These are phyloP conservation scores for Oophaga pumilio DNA, from an alignment of 2,113 vertebrate genomes.

Conservation along the genomic window DNA sequence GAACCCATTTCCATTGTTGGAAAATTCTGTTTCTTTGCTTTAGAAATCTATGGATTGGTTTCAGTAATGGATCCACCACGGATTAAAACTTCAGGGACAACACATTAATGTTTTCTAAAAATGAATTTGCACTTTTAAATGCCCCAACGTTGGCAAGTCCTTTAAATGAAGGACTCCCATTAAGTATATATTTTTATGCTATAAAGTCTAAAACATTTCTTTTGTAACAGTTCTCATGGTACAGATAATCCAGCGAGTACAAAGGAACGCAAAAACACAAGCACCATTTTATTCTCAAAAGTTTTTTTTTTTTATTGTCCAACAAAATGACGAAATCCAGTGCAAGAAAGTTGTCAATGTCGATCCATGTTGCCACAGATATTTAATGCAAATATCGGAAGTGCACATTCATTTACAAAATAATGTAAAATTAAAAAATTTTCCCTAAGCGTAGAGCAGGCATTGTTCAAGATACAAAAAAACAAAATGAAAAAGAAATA, in stretches of 20 bases:
- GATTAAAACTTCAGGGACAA: no score
- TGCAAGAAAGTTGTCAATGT: slow-evolving; percentile 52
- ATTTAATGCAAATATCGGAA: slow-evolving; percentile 49
- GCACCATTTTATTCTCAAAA: slow-evolving; percentile 29
- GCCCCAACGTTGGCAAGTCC: no score
- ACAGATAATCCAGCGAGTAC: no score
- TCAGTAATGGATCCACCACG: no score
- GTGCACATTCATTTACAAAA: slow-evolving; percentile 52
- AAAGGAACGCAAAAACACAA: background rate
- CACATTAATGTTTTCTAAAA: no score
- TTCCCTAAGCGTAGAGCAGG: slow-evolving; percentile 27
- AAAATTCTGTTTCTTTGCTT: no score
- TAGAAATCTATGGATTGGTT: no score
- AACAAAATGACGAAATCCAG: slow-evolving; percentile 57
- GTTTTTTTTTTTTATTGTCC: slow-evolving; percentile 37
- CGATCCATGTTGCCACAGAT: slow-evolving; percentile 51
- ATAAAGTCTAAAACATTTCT: no score
- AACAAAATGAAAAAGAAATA: background rate
- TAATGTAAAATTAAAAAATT: slow-evolving; percentile 10
- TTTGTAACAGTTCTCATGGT: background rate
- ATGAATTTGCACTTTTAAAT: no score
- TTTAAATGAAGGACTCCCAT: no score
- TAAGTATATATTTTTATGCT: no score
- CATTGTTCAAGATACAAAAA: slow-evolving; percentile 12
- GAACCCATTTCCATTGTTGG: no score